A percentile compares a stretch with the other conserved stretches of the same genome.
Evolutionary conservation across 2,113 vertebrate species (phyloP).

Genomic region (Onychostruthus taczanowskii): DNA sequence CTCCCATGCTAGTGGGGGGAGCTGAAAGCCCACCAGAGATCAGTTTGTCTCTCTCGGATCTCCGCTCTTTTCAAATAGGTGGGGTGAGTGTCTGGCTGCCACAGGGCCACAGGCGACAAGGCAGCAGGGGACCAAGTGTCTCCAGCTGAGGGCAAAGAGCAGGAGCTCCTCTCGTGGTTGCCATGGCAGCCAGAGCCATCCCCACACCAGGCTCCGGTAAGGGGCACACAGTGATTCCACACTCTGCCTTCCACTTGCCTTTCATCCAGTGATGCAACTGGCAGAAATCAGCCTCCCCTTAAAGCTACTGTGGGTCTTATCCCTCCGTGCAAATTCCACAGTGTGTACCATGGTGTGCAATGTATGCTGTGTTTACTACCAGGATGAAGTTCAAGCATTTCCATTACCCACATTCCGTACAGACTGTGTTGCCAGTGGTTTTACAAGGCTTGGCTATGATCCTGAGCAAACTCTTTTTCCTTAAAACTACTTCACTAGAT

Average conservation of each 20-base stretch:
- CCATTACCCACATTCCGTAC: neutral
- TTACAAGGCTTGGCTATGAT: neutral
- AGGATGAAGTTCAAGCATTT: neutral
- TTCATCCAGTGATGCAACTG: accelerated
- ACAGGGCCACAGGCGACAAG: neutral
- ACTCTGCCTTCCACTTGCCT: neutral
- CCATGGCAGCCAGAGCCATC: neutral
- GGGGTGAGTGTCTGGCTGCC: neutral
- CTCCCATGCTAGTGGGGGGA: neutral
- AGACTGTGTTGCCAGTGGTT: neutral
- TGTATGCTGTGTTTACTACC: neutral
- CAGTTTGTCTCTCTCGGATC: neutral
- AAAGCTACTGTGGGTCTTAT: accelerated
- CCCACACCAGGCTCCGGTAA: accelerated
- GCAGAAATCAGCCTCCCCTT: neutral
- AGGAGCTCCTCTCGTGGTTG: neutral
- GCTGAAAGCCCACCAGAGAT: neutral
- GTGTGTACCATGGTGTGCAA: neutral
- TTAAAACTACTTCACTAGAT: neutral
- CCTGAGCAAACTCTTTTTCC: neutral
- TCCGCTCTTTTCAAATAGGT: accelerated
- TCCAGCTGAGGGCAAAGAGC: neutral
- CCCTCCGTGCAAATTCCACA: neutral
- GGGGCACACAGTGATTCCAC: neutral
- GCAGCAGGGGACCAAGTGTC: neutral